Base-by-base conservation (phyloP, 2,797 vertebrate species). In the Siniperca scherzeri region DNA sequence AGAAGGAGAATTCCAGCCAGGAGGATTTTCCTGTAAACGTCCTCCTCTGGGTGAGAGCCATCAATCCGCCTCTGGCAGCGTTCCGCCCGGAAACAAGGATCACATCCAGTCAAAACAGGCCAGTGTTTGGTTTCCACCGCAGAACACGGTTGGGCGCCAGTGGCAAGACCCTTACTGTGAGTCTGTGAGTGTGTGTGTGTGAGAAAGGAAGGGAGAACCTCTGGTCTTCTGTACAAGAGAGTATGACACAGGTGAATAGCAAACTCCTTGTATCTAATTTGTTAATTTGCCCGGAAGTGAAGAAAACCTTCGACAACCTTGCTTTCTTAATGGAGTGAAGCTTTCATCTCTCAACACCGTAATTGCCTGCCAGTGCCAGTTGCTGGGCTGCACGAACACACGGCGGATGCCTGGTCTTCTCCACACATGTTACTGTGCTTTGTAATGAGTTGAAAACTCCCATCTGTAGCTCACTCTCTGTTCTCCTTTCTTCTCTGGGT, bases 111-210 rank as follows among this genome's bases (percentile, higher is more conserved):
- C 93, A 91, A 92, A 95, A 94, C 90, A 94, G 89, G 46, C 87
- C 91, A 60, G 91, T 94, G 93, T 95, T 94, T 95, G 91, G 92
- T 95, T 95, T 95, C 89, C 89, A 92, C 90, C 90, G n/a, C 90
- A 86, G 89, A 92, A 92, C 91, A 87, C 80, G 70, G 88, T 78
- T 87, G 87, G 91, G 91, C 78, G 89, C 92, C 93, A 91, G 90
- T 88, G 88, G 89, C 84, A 48, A 89, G 86, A 87, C 87, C 86
- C 77, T 87, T 44, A 64, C 82, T 88, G 86, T 78, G 64, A 62
- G 67, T 70, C 50, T 81, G 80, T 62, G 65, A 11, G 86, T 85
- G 83, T 30, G 78, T 80, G 82, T 53, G 83, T 75, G 38, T 48
- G 81, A 61, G 65, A 75, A 69, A 70, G 66, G 50, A 68, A 74